Conservation (phyloP, 2,888 invertebrate species). For the Apomyelois bistriatella region DNA sequence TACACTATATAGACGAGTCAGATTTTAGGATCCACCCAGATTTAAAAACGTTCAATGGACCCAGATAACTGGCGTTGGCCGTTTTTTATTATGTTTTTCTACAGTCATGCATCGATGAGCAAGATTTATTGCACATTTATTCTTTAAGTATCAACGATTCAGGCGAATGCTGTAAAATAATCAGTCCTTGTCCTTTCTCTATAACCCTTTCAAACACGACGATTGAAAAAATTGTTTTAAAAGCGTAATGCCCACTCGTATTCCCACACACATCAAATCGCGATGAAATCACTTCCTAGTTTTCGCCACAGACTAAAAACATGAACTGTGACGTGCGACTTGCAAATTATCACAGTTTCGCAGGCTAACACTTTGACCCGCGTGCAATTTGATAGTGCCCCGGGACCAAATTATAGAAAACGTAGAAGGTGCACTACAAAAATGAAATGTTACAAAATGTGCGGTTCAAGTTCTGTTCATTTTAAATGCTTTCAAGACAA, state of each 20-base stretch:
- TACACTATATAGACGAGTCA: too few relatives aligned
- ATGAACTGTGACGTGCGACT: not conserved
- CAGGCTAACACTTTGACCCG: constrained; percentile 5
- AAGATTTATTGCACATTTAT: too few relatives aligned
- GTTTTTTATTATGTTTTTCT: too few relatives aligned
- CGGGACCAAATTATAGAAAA: not conserved
- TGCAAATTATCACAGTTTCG: constrained; percentile 5
- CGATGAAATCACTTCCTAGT: constrained; percentile 3
- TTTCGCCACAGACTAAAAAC: constrained; percentile 8
- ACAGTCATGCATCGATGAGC: too few relatives aligned
- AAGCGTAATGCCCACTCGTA: not conserved
- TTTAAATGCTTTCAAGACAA: not conserved
- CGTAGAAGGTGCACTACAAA: not conserved
- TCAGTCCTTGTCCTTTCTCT: too few relatives aligned
- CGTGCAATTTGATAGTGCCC: constrained; percentile 6
- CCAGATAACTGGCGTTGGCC: too few relatives aligned
- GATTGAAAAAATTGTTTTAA: not conserved
- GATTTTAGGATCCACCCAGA: not conserved
- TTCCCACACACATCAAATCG: not conserved
- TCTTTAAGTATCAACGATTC: too few relatives aligned
- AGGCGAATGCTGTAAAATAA: too few relatives aligned
- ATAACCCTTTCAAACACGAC: too few relatives aligned
- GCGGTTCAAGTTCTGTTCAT: not conserved
- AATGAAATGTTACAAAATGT: not conserved
- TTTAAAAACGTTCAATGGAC: too few relatives aligned